Percentiles rank a stretch among this genome's conserved stretches.
These are phyloP conservation scores for Fistularia commersonii DNA, from an alignment of 2,797 vertebrate species.

Conservation along the genomic window DNA sequence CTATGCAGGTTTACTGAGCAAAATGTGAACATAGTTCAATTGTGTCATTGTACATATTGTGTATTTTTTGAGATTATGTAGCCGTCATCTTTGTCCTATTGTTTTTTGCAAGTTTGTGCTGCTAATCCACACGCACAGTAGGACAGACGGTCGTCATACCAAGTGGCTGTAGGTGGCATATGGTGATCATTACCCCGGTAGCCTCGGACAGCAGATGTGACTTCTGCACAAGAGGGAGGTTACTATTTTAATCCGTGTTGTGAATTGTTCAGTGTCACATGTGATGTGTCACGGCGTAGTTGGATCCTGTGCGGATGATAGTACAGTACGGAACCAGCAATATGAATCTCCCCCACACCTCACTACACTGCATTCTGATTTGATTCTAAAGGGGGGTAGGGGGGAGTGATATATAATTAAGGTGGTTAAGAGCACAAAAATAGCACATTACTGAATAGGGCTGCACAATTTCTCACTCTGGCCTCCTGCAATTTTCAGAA, in stretches of 20 bases:
- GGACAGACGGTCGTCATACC: constrained; percentile 10
- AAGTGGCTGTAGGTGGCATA: constrained; percentile 20
- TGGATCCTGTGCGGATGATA: constrained; percentile 25
- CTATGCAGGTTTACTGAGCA: constrained; percentile 72
- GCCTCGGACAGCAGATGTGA: constrained; percentile 22
- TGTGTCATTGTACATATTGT: constrained; percentile 64
- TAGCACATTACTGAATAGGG: too few species aligned
- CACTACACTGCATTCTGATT: constrained; percentile 21
- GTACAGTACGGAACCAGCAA: constrained; percentile 32
- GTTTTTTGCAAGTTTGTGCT: background rate
- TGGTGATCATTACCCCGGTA: constrained; percentile 23
- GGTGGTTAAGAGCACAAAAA: background rate
- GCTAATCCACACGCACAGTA: constrained; percentile 31
- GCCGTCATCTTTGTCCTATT: constrained; percentile 16
- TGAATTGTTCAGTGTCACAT: constrained; percentile 47
- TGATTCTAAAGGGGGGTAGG: constrained; percentile 5
- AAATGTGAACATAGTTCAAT: constrained; percentile 65
- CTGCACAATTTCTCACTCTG: too few species aligned
- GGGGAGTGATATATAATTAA: constrained; percentile 15
- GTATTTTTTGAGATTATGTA: constrained; percentile 52
- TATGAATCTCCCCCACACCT: constrained; percentile 26
- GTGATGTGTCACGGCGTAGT: constrained; percentile 19
- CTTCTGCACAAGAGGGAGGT: constrained; percentile 25
- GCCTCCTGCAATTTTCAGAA: too few species aligned
- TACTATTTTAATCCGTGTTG: constrained; percentile 45